These are phyloP conservation scores for Stegodyphus dumicola DNA, from an alignment of 1,140 invertebrate species.

Conservation along the genomic window DNA sequence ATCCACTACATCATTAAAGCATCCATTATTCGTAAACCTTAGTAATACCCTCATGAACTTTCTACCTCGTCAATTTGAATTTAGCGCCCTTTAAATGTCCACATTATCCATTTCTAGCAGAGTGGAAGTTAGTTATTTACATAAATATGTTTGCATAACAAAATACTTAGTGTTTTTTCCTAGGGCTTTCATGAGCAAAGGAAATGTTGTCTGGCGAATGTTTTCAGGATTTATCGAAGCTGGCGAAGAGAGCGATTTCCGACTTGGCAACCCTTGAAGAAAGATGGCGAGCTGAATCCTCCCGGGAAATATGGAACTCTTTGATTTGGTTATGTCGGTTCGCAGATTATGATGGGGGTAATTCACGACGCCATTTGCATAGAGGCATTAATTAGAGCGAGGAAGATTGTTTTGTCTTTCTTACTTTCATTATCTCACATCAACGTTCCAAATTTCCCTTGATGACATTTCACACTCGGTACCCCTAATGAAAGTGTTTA, in stretches of 20 bases:
- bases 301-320: slow-evolving; percentile 57
- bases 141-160: too few relatives aligned
- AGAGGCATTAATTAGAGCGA: slow-evolving; percentile 49
- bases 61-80: too few relatives aligned
- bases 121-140: too few relatives aligned
- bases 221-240: too few relatives aligned
- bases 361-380: slow-evolving; percentile 51
- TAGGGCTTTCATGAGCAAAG: too few relatives aligned
- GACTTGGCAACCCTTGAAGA: slow-evolving; percentile 28
- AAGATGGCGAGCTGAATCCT: slow-evolving; percentile 23
- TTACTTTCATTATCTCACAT: slow-evolving; percentile 52
- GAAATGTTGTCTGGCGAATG: too few relatives aligned
- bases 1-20: too few relatives aligned
- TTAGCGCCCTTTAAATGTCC: too few relatives aligned
- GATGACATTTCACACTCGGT: slow-evolving; percentile 27
- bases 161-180: too few relatives aligned
- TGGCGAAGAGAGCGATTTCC: not conserved
- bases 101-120: too few relatives aligned
- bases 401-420: slow-evolving; percentile 44
- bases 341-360: slow-evolving; percentile 57
- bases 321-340: slow-evolving; percentile 60
- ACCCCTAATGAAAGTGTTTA: slow-evolving; percentile 48
- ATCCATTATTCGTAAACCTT: too few relatives aligned
- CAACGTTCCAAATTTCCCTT: slow-evolving; percentile 46
- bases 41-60: too few relatives aligned